These are phyloP conservation scores for Castor canadensis DNA, from an alignment of 2,113 vertebrate species.

Conservation along the genomic window DNA sequence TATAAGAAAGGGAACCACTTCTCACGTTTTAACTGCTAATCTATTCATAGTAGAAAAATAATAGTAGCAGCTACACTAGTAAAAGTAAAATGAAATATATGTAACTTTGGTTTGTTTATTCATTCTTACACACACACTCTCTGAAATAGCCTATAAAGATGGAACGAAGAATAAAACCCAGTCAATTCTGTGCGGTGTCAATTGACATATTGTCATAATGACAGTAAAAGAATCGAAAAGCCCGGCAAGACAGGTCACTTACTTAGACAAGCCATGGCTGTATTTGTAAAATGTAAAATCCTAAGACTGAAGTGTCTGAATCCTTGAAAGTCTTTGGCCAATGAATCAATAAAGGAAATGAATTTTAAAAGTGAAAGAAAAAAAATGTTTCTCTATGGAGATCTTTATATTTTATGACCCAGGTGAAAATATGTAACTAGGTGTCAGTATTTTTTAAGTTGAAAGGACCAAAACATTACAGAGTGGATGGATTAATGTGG, in stretches of 20 bases:
- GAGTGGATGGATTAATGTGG: neutral
- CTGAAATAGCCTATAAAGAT: neutral
- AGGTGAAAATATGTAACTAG: neutral
- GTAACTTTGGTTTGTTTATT: neutral
- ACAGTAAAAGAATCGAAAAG: neutral
- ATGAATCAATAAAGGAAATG: neutral
- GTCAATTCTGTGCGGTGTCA: neutral
- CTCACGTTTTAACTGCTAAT: neutral
- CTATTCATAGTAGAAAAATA: neutral
- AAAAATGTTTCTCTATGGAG: neutral
- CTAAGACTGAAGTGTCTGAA: neutral
- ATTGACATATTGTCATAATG: neutral
- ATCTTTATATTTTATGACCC: neutral
- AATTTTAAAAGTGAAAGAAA: constrained; percentile 28
- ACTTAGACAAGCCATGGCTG: neutral
- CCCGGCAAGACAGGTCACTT: neutral
- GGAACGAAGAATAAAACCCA: neutral
- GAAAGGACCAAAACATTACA: constrained; percentile 55
- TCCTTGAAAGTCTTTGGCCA: neutral
- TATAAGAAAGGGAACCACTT: constrained; percentile 8
- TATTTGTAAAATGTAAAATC: constrained; percentile 15
- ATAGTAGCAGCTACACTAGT: neutral
- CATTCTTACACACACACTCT: neutral
- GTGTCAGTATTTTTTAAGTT: constrained; percentile 41
- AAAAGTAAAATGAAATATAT: neutral